Evolutionary conservation across 2,888 invertebrate species (phyloP), one percentile per base, ranked within the genome.

Genomic region (Sinelater perroti): DNA sequence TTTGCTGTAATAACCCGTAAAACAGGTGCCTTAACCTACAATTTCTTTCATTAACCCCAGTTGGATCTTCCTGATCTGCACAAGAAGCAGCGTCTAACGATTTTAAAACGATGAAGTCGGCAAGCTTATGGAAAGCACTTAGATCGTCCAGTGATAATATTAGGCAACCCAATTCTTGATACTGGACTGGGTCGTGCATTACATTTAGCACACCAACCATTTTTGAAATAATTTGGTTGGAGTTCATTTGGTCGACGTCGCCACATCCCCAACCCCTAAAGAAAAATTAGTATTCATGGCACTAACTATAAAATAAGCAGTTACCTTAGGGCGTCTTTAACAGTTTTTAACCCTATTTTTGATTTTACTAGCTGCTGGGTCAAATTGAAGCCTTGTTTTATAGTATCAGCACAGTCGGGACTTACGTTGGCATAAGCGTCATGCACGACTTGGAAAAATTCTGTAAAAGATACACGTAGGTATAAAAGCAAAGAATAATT

Each of bases 361-460:
- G 47, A 24, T 47, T 47, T 33, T 18, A 47, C 7, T 21, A 47
- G 2, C 8, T 33, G 6, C 5, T 11, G 20, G 1, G 35, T 47
- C 11, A 13, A 14, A 8, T 33, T 47, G 20, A 35, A 47, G 8
- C 47, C 47, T 20, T 10, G 3, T 33, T 14, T 33, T 11, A 47
- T 47, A 6, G 33, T 47, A 6, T 47, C 47, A 3, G 20, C 10
- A 21, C 47, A 47, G 2, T 11, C 14, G 7, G 20, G 13, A 11
- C 35, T 35, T n/a, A 47, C 47, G 13, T 33, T 47, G 8, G 36
- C 36, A 24, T 49, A 49, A 24, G 33, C 36, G 10, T 36, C 49
- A 8, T 21, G 18, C 2, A 49, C 36, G 26, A 49, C 26, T 36
- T 49, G 18, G 7, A 1, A 49, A 17, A 33, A 49, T 24, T 35